Evolutionary conservation across 2,888 invertebrate genomes (phyloP).

Genomic region (Mactromeris polynyma): DNA sequence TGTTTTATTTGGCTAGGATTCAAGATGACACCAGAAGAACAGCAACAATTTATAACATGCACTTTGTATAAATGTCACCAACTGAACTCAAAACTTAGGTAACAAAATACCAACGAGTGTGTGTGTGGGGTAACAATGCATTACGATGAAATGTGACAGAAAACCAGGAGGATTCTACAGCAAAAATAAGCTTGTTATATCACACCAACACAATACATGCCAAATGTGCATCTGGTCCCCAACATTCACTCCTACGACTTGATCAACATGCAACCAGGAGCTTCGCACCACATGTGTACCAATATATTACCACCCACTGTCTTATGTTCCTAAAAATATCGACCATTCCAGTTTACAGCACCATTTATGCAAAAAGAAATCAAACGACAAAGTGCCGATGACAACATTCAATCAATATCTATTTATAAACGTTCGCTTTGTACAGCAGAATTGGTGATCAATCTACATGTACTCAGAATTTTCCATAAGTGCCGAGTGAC

Average conservation of each 20-base stretch:
- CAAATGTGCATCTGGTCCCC: background rate
- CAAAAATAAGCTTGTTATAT: background rate
- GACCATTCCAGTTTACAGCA: background rate
- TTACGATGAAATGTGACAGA: too few relatives aligned
- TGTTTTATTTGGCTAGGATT: background rate
- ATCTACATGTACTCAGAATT: background rate
- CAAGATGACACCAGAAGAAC: background rate
- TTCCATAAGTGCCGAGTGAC: background rate
- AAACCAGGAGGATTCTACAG: too few relatives aligned
- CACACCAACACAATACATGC: background rate
- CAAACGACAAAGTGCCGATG: background rate
- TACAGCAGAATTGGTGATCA: background rate
- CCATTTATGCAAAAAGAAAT: background rate
- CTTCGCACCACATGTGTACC: background rate
- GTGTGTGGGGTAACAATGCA: too few relatives aligned
- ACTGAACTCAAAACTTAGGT: too few relatives aligned
- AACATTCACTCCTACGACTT: background rate
- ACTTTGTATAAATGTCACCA: background rate
- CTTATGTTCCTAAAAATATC: background rate
- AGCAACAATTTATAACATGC: background rate
- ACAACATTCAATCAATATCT: constrained; percentile 20
- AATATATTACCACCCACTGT: background rate
- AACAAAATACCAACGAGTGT: too few relatives aligned
- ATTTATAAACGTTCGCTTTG: background rate
- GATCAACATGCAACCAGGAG: background rate